Evolutionary conservation across 2,113 vertebrate species (phyloP).

Genomic region (Petaurus breviceps): DNA sequence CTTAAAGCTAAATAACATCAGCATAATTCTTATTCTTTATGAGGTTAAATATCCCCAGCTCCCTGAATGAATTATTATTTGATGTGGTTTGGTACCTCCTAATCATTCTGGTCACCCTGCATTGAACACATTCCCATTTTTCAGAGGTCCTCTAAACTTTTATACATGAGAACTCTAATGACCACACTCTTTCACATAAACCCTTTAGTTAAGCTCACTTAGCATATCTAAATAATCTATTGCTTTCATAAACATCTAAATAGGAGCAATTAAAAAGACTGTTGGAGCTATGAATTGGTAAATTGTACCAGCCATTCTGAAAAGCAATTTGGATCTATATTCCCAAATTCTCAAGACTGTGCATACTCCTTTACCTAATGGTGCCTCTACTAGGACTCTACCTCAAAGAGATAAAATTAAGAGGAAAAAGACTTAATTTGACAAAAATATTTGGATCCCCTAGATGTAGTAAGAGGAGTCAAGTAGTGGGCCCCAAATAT

Average conservation of each 20-base stretch:
- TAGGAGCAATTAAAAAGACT: neutral
- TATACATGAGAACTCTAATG: neutral
- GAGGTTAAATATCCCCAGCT: neutral
- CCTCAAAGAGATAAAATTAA: neutral
- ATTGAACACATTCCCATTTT: neutral
- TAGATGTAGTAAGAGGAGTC: neutral
- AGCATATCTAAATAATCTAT: neutral
- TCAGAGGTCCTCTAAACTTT: neutral
- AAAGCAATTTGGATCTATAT: neutral
- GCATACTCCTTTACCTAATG: too few relatives aligned
- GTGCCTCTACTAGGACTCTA: neutral
- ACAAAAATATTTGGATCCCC: neutral
- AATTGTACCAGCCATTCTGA: neutral
- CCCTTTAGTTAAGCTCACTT: neutral
- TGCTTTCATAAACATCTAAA: neutral
- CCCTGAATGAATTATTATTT: neutral
- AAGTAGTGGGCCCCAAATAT: neutral
- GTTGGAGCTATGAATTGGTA: neutral
- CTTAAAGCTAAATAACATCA: neutral
- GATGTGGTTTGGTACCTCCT: neutral
- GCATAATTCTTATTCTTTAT: neutral
- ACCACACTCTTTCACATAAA: neutral
- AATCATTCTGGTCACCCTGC: neutral
- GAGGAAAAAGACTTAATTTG: neutral
- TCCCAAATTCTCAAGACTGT: neutral